Conservation (phyloP, 1,140 invertebrate genomes). For the Cotesia typhae region DNA sequence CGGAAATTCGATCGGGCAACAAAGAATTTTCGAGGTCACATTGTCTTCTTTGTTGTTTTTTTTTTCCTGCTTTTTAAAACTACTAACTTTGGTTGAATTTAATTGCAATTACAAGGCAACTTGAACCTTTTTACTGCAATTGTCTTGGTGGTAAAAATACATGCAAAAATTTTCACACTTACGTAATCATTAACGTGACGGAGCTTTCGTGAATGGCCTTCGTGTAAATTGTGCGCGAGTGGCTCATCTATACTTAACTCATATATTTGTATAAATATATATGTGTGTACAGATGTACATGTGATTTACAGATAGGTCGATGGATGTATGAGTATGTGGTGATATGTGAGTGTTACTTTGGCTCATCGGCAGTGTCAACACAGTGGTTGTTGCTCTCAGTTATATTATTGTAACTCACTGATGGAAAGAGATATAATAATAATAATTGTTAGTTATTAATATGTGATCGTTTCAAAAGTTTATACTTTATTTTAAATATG, state of each 20-base stretch:
- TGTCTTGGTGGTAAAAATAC: not conserved
- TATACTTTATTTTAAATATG: too few relatives aligned
- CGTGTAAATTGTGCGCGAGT: not conserved
- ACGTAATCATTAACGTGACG: conserved; percentile 18
- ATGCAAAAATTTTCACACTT: conserved; percentile 7
- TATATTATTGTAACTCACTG: too few relatives aligned
- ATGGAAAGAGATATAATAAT: too few relatives aligned
- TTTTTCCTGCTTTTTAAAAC: too few relatives aligned
- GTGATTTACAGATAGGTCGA: not conserved
- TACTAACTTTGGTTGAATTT: too few relatives aligned
- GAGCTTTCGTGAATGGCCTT: conserved; percentile 32
- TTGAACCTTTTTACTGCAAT: too few relatives aligned
- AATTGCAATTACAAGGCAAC: too few relatives aligned
- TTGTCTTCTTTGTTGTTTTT: not conserved
- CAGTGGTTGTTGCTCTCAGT: too few relatives aligned
- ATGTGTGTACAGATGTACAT: not conserved
- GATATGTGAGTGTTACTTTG: conserved; percentile 14
- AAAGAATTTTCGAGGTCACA: conserved; percentile 34
- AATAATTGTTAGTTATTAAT: too few relatives aligned
- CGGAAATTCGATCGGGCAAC: conserved; percentile 38
- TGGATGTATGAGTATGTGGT: not conserved
- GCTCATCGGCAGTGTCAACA: conserved; percentile 22
- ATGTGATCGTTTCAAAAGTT: too few relatives aligned
- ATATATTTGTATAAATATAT: not conserved
- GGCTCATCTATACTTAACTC: not conserved